phyloP scores from a whole-genome alignment of 2,113 vertebrate genomes.

The Burhinus bistriatus region DNA sequence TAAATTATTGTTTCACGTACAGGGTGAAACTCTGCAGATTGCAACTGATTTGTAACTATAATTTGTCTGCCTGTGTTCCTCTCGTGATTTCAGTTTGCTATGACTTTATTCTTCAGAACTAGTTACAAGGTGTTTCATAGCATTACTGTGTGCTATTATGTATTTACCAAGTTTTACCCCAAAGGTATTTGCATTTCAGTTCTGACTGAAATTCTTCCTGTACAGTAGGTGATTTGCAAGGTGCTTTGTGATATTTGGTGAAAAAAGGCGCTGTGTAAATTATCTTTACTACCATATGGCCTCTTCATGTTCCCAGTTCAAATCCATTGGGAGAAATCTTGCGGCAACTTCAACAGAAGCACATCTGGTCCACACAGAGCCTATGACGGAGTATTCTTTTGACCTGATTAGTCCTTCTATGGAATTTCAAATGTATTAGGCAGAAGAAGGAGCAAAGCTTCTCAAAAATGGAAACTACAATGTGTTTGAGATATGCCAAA shows the following conservation, averaged over 20 bases:
- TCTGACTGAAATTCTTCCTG: not conserved
- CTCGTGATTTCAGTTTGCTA: not conserved
- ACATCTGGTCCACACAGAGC: not conserved
- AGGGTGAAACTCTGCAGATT: not conserved
- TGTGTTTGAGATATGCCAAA: not conserved
- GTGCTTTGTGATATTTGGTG: conserved; percentile 39
- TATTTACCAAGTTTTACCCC: not conserved
- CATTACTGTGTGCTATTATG: not conserved
- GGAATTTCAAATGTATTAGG: not conserved
- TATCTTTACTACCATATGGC: conserved; percentile 24
- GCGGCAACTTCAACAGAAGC: not conserved
- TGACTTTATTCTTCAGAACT: not conserved
- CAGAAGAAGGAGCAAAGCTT: not conserved
- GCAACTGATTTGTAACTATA: not conserved
- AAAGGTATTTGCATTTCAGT: conserved; percentile 21
- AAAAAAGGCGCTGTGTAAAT: conserved; percentile 41
- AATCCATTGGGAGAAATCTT: conserved; percentile 9
- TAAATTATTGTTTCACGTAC: not conserved
- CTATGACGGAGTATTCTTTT: not conserved
- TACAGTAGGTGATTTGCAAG: conserved; percentile 11
- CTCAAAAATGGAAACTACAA: not conserved
- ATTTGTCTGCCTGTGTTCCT: not conserved
- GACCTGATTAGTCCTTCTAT: not conserved
- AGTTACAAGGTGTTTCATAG: not conserved
- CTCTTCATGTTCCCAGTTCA: not conserved